phyloP scores from a whole-genome alignment of 2,113 vertebrate species.

The Siphamia tubifer region DNA sequence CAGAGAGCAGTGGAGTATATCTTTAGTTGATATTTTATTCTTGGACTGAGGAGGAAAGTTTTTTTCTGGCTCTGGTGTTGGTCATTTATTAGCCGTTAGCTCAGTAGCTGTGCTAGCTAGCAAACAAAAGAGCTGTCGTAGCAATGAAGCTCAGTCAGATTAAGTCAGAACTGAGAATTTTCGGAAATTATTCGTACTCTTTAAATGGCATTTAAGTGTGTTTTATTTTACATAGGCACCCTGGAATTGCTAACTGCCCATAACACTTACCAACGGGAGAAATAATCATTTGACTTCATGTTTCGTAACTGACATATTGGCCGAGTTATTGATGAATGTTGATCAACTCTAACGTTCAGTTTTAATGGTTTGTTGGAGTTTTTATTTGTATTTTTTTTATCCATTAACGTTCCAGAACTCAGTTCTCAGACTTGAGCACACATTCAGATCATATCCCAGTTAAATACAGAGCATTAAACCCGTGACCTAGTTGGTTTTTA shows the following conservation, averaged over 20 bases:
- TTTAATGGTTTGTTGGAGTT: no score
- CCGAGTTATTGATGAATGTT: no score
- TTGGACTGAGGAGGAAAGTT: no score
- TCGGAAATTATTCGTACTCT: fast-evolving
- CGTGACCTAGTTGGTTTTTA: no score
- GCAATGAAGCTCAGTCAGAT: background rate
- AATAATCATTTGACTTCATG: no score
- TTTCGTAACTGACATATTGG: no score
- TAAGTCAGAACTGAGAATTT: fast-evolving
- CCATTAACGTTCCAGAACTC: no score
- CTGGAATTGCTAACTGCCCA: background rate
- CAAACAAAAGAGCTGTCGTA: slow-evolving; percentile 41
- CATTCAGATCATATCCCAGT: no score
- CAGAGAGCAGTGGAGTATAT: background rate
- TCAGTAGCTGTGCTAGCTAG: background rate
- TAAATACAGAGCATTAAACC: no score
- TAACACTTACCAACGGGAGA: slow-evolving; percentile 14
- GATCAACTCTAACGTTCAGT: no score
- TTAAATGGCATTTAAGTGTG: background rate
- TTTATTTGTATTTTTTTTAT: no score
- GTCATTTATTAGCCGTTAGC: slow-evolving; percentile 14
- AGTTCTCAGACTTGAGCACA: no score
- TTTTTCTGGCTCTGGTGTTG: background rate
- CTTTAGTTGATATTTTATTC: fast-evolving
- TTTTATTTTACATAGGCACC: background rate